Percentiles rank a stretch among this genome's conserved stretches.
phyloP scores from a whole-genome alignment of 2,888 invertebrate species.

The Lasius platythorax region DNA sequence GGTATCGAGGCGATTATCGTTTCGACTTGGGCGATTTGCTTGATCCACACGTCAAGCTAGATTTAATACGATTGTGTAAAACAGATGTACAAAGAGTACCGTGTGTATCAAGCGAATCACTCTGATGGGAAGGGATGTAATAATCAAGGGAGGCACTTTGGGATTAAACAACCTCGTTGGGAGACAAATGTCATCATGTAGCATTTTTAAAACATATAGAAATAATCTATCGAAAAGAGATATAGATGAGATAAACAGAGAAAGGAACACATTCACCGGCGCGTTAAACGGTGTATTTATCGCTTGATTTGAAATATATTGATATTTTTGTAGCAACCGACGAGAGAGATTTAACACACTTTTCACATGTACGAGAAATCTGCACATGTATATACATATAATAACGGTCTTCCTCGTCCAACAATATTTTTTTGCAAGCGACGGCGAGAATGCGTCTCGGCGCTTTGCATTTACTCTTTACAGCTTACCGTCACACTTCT shows the following conservation, averaged over 20 bases:
- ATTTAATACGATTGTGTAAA: constrained; percentile 54
- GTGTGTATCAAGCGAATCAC: constrained; percentile 34
- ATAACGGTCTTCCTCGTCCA: constrained; percentile 55
- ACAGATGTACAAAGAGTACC: constrained; percentile 29
- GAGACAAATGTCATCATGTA: constrained; percentile 50
- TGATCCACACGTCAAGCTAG: constrained; percentile 6
- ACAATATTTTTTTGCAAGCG: constrained; percentile 55
- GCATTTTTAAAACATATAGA: constrained; percentile 23
- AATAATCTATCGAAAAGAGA: constrained; percentile 29
- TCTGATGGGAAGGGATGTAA: constrained; percentile 9
- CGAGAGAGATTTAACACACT: constrained; percentile 43
- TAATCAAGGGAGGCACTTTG: constrained; percentile 28
- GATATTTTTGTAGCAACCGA: constrained; percentile 52
- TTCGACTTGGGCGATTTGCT: constrained; percentile 32
- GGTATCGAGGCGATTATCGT: constrained; percentile 14
- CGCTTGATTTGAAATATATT: constrained; percentile 45
- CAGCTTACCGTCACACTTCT: constrained; percentile 35
- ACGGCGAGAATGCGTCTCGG: constrained; percentile 30
- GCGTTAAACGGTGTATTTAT: constrained; percentile 13
- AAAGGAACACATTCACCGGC: constrained; percentile 8
- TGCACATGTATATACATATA: constrained; percentile 43
- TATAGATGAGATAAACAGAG: constrained; percentile 24
- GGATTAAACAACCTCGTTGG: constrained; percentile 56
- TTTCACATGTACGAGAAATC: constrained; percentile 31
- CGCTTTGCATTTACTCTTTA: constrained; percentile 44